A percentile compares a stretch with the other conserved stretches of the same genome.
phyloP scores from a whole-genome alignment of 30 jellyfish, hydroid and myxozoan species.

The Cassiopea andromeda region DNA sequence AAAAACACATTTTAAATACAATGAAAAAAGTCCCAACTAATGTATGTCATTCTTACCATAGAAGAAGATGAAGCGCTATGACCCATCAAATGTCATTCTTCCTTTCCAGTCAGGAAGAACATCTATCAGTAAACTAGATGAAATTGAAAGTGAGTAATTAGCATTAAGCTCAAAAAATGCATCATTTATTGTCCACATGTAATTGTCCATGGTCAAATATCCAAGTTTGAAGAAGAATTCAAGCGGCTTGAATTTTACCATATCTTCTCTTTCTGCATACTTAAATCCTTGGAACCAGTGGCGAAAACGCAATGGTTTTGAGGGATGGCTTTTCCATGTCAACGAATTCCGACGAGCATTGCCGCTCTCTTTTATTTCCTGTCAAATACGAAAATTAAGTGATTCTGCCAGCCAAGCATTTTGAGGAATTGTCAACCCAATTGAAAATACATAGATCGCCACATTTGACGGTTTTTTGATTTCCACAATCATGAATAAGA shows the following conservation, averaged over 20 bases:
- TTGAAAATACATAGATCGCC: constrained; percentile 54
- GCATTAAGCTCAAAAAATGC: too few species aligned
- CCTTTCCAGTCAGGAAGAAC: too few species aligned
- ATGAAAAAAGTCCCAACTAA: too few species aligned
- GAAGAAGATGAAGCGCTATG: too few species aligned
- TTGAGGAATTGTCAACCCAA: constrained; percentile 42
- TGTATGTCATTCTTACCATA: too few species aligned
- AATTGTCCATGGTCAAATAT: constrained; percentile 41
- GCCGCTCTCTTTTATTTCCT: constrained; percentile 43
- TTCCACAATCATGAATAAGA: constrained; percentile 26
- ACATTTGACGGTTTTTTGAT: constrained; percentile 27
- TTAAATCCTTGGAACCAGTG: constrained; percentile 31
- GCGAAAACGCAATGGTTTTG: constrained; percentile 28
- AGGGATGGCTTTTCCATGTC: constrained; percentile 37
- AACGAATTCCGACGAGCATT: constrained; percentile 30
- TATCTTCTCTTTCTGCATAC: constrained; percentile 1
- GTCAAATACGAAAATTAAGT: too few species aligned
- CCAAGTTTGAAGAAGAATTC: constrained; percentile 40
- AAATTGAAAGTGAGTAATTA: too few species aligned
- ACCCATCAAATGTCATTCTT: too few species aligned
- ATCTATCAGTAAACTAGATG: too few species aligned
- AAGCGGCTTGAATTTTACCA: constrained; percentile 33
- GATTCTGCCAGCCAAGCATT: constrained; percentile 46
- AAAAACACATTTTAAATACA: too few species aligned
- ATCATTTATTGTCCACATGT: constrained; percentile 20